Evolutionary conservation across 64 coral and sea anemone species (phyloP).

Genomic region (Pocillopora damicornis): DNA sequence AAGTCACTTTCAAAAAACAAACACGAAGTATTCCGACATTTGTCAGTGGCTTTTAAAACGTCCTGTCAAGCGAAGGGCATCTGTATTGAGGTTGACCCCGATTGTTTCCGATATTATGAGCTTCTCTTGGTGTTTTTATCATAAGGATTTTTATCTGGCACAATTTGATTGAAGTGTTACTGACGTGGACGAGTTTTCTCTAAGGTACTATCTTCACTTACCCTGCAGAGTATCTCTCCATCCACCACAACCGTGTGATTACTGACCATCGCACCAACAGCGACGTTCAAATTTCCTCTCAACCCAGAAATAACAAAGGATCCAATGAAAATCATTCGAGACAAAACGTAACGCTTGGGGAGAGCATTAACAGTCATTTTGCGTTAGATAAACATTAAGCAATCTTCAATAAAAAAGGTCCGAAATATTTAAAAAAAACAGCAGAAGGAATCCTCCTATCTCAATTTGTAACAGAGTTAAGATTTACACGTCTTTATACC

Average conservation of each 20-base stretch:
- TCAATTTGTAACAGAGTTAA: too few species aligned
- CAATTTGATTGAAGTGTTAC: too few species aligned
- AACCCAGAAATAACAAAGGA: slow-evolving; percentile 89
- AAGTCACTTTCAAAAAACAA: too few species aligned
- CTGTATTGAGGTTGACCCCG: too few species aligned
- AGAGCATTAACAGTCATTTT: slow-evolving; percentile 3
- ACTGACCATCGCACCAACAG: slow-evolving; percentile 89
- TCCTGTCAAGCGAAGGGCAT: too few species aligned
- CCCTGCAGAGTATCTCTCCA: slow-evolving; percentile 59
- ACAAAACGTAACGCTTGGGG: slow-evolving; percentile 49
- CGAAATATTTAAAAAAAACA: background rate
- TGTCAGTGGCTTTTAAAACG: too few species aligned
- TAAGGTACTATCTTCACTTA: slow-evolving; percentile 9
- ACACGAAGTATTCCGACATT: too few species aligned
- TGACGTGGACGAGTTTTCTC: too few species aligned
- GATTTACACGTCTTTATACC: background rate
- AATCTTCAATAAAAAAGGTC: too few species aligned
- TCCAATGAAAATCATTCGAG: slow-evolving; percentile 71
- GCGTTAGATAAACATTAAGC: background rate
- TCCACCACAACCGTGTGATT: slow-evolving; percentile 74
- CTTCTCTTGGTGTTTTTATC: too few species aligned
- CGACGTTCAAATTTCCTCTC: slow-evolving; percentile 83
- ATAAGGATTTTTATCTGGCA: too few species aligned
- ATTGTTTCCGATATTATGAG: too few species aligned
- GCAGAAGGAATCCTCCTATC: background rate